Evolutionary conservation across 2,888 invertebrate species (phyloP).

Genomic region (Gymnocheta viridis): DNA sequence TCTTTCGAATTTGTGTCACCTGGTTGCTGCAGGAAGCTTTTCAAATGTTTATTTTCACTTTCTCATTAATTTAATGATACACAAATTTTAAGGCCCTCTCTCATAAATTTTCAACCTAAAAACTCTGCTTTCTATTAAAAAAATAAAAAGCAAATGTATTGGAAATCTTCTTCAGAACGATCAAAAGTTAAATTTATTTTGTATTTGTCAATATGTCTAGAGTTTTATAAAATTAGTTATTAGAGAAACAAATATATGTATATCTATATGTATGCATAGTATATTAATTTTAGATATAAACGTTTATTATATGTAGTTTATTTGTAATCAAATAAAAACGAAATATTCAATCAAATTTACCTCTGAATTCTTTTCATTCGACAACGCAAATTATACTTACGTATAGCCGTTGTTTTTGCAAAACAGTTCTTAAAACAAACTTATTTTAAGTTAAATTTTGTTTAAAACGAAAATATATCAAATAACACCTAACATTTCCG

Average conservation of each 20-base stretch:
- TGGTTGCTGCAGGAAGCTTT: too few relatives aligned
- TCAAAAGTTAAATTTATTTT: constrained; percentile 37
- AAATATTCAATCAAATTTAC: constrained; percentile 24
- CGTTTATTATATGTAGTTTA: constrained; percentile 66
- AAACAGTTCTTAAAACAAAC: not conserved
- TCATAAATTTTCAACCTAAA: too few relatives aligned
- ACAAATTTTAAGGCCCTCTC: too few relatives aligned
- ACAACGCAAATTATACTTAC: too few relatives aligned
- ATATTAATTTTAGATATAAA: constrained; percentile 56
- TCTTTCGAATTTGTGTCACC: too few relatives aligned
- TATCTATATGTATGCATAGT: constrained; percentile 37
- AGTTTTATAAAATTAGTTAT: constrained; percentile 48
- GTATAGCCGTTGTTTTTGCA: too few relatives aligned
- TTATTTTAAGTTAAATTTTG: not conserved
- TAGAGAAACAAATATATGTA: constrained; percentile 15
- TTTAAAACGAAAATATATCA: not conserved
- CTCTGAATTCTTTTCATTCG: not conserved
- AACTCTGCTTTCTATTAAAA: not conserved
- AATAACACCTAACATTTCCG: constrained; percentile 39
- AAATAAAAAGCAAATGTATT: not conserved
- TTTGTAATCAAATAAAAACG: constrained; percentile 63
- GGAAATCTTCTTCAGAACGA: too few relatives aligned
- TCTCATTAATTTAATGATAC: too few relatives aligned
- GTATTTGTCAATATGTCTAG: constrained; percentile 49
- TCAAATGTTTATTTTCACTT: too few relatives aligned